Percentiles rank a stretch among this genome's conserved stretches.
Conservation (phyloP, 2,113 vertebrate genomes). For the Gallinago undulata region DNA sequence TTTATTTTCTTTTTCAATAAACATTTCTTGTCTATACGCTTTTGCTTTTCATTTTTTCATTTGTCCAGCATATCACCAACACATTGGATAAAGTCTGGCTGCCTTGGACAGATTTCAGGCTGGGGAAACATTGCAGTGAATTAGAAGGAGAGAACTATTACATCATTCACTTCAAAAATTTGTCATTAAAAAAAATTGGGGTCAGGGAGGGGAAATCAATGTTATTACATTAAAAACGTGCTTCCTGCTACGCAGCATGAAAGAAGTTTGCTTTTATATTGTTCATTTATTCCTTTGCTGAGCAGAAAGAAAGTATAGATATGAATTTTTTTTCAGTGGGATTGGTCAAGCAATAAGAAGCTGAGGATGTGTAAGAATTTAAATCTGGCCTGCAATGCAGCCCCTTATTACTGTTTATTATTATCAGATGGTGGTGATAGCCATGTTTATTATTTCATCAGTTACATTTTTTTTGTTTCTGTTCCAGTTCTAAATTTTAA, state of each 20-base stretch:
- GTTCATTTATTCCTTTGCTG: not conserved
- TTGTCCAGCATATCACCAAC: slow-evolving; percentile 48
- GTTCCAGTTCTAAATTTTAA: not conserved
- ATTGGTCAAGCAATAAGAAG: not conserved
- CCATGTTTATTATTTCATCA: not conserved
- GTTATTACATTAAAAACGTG: not conserved
- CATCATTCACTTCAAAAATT: not conserved
- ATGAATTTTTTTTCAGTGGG: not conserved
- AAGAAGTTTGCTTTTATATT: not conserved
- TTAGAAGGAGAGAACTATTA: not conserved
- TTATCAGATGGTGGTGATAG: not conserved
- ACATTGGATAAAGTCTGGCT: not conserved
- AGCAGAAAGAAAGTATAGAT: not conserved
- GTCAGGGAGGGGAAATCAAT: not conserved
- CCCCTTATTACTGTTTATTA: not conserved
- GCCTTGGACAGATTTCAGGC: not conserved
- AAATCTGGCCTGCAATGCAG: not conserved
- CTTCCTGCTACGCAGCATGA: not conserved
- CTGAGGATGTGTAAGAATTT: not conserved
- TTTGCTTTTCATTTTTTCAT: slow-evolving; percentile 75
- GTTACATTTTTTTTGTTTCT: not conserved
- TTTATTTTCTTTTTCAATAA: slow-evolving; percentile 83
- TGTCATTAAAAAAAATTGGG: not conserved
- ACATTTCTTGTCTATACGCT: slow-evolving; percentile 79
- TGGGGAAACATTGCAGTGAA: not conserved